A percentile compares a stretch with the other conserved stretches of the same genome.
phyloP scores from a whole-genome alignment of 2,797 vertebrate genomes.

The Nothura maculosa region DNA sequence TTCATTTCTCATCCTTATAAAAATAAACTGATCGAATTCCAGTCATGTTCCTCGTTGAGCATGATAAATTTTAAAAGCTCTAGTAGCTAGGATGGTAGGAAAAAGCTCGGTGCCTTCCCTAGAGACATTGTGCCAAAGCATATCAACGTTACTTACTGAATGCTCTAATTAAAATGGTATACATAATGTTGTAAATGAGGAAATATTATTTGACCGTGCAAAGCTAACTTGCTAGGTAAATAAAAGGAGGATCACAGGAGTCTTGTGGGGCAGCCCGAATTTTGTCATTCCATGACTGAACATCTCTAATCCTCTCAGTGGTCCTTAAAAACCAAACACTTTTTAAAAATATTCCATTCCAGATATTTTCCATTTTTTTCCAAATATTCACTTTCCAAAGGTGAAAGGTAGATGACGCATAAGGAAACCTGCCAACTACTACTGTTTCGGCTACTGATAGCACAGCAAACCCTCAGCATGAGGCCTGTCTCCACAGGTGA shows the following conservation, averaged over 20 bases:
- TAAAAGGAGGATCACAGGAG: background rate
- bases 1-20: background rate
- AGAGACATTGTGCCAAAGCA: background rate
- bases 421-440: background rate
- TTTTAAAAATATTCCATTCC: no score
- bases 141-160: background rate
- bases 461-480: background rate
- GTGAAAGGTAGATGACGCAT: background rate
- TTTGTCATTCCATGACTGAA: background rate
- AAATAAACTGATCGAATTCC: background rate
- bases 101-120: slow-evolving; percentile 7
- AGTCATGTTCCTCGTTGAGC: background rate
- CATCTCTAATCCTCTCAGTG: background rate
- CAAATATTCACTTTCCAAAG: background rate
- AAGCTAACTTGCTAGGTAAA: background rate
- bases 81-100: background rate
- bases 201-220: background rate
- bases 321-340: background rate
- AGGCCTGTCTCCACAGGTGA: background rate
- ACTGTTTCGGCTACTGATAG: background rate
- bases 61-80: background rate
- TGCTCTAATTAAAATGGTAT: background rate
- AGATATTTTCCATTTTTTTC: no score
- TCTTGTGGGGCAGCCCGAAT: background rate
- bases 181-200: background rate